A percentile compares a stretch with the other conserved stretches of the same genome.
Evolutionary conservation across 1,140 invertebrate genomes (phyloP).

Genomic region (Cydia strobilella): DNA sequence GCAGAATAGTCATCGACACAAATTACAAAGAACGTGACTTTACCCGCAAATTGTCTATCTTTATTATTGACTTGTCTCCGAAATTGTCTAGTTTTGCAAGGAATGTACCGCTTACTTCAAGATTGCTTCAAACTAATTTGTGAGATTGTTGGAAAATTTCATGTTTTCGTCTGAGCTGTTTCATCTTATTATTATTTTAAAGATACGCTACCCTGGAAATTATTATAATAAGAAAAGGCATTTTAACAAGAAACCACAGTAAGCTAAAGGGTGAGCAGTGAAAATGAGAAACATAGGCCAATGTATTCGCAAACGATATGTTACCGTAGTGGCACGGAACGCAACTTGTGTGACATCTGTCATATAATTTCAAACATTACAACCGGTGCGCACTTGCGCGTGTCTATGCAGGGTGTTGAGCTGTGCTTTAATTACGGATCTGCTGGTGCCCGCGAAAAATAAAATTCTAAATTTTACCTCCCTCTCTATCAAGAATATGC

Average conservation of each 20-base stretch:
- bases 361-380: no score
- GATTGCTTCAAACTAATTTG: constrained; percentile 5
- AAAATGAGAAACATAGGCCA: no score
- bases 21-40: not conserved
- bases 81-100: constrained; percentile 15
- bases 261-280: not conserved
- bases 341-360: no score
- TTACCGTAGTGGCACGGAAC: no score
- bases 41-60: not conserved
- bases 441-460: no score
- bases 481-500: no score
- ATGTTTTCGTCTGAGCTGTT: not conserved
- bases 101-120: not conserved
- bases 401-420: no score
- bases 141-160: not conserved
- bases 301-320: no score
- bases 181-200: not conserved
- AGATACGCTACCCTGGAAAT: not conserved
- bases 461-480: no score
- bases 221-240: not conserved
- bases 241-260: not conserved
- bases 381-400: no score
- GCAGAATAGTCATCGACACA: no score
- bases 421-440: no score
- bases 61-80: not conserved